Conservation (phyloP, 2,113 vertebrate genomes). For the Anhinga anhinga region DNA sequence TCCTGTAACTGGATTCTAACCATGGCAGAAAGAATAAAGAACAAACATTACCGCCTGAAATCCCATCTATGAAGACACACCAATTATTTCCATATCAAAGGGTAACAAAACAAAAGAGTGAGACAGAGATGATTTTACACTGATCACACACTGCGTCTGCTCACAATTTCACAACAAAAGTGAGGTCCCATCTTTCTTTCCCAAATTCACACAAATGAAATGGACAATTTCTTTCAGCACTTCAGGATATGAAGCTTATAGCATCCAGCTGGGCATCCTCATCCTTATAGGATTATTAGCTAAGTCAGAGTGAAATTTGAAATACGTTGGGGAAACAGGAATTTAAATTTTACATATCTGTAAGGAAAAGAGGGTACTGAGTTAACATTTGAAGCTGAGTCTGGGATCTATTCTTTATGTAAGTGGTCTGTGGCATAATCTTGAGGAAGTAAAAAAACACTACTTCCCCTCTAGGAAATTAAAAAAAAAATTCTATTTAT, state of each 20-base stretch:
- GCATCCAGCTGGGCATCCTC: background rate
- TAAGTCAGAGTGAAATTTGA: background rate
- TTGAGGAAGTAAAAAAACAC: background rate
- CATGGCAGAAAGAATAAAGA: background rate
- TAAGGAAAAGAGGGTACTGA: background rate
- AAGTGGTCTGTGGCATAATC: background rate
- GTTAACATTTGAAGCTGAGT: background rate
- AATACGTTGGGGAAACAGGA: background rate
- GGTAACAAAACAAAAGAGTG: background rate
- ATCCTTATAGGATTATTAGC: background rate
- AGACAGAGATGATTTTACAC: background rate
- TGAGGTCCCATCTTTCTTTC: background rate
- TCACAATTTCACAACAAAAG: background rate
- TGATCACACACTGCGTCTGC: accelerated
- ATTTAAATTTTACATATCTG: background rate
- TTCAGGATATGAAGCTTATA: background rate
- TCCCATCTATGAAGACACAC: background rate
- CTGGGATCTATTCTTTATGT: background rate
- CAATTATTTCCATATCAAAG: background rate
- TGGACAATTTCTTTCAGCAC: background rate
- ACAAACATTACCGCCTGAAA: background rate
- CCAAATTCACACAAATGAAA: background rate
- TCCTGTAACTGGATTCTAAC: slow-evolving; percentile 92
- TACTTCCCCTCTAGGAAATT: background rate
- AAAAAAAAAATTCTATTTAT: background rate